Conservation (phyloP, 1,140 invertebrate species). For the Drosophila quadrilineata region DNA sequence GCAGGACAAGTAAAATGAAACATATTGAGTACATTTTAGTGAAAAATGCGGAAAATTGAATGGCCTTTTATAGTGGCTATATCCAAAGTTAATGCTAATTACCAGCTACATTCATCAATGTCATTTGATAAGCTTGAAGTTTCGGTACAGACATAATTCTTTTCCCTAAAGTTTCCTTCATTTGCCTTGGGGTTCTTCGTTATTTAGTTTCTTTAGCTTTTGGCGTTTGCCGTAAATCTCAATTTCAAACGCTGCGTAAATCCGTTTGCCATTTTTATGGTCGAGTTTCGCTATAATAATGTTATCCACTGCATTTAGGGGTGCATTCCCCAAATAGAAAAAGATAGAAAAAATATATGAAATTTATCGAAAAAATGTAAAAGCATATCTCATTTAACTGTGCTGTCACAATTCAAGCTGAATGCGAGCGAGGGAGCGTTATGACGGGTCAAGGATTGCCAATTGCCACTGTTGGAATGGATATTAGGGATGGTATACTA, state of each 20-base stretch:
- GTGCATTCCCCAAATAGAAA: too few relatives aligned
- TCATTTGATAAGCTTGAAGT: constrained; percentile 44
- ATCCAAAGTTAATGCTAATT: constrained; percentile 22
- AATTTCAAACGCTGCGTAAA: constrained; percentile 70
- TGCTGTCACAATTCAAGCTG: constrained; percentile 40
- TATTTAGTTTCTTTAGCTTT: constrained; percentile 17
- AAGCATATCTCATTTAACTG: constrained; percentile 78
- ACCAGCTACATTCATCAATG: constrained; percentile 42
- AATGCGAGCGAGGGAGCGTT: constrained; percentile 34
- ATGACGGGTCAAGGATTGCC: constrained; percentile 77
- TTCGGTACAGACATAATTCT: constrained; percentile 8
- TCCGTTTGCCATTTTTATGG: constrained; percentile 73
- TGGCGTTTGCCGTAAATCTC: constrained; percentile 64
- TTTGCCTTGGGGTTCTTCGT: constrained; percentile 2
- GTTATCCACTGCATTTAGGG: constrained; percentile 37
- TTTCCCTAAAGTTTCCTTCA: constrained; percentile 13
- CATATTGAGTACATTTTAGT: constrained; percentile 33
- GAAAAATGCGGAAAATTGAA: not conserved
- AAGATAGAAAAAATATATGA: too few relatives aligned
- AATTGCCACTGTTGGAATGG: constrained; percentile 44
- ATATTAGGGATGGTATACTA: not conserved
- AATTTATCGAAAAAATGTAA: constrained; percentile 79
- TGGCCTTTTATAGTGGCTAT: constrained; percentile 22
- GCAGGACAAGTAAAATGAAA: constrained; percentile 12
- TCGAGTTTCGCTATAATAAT: constrained; percentile 65